Evolutionary conservation across 64 coral and sea anemone genomes (phyloP), one percentile per base, ranked within the genome.

Genomic region (Orbicella faveolata): DNA sequence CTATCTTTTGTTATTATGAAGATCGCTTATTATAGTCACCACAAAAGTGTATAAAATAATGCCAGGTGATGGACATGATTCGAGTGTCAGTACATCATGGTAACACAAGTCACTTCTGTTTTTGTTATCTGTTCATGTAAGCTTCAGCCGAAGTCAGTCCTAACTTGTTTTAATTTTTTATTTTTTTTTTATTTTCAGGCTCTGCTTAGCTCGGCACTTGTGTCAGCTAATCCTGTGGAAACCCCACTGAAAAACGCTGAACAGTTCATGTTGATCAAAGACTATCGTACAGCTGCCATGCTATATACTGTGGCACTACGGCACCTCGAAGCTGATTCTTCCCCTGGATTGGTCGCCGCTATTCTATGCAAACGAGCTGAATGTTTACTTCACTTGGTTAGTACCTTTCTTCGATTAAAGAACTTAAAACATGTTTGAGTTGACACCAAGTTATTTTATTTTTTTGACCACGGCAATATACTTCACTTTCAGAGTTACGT

Each of bases 291-390:
- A 16, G 64, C 82, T 15, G 82, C 82, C 2, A 12, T 37, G 39
- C 82, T 85, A 1, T 85, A 68, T 48, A 85, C 82, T 13, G 36
- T 72, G 12, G 37, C 63, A 20, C 64, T 70, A 1, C 21, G 52
- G 13, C 82, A 3, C 44, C 41, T 52, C 3, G n/a, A n/a, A 52
- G 13, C 25, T 23, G 1, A 1, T 39, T 4, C 6, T 83, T 21
- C 64, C 16, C 39, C 37, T 52, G 36, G 17, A 37, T 26, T 52
- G 20, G 21, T 52, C 11, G 37, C 63, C 39, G 19, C 37, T n/a
- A 70, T 85, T 20, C 37, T 85, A 5, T 85, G 82, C 82, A 85
- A 37, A 15, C 36, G 82, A 72, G 82, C 82, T 70, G 63, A 85
- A 52, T 85, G 82, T 70, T 51, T 85, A 53, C 82, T 85, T 52